These are phyloP conservation scores for Corythoichthys intestinalis DNA, from an alignment of 2,113 vertebrate species.

Conservation along the genomic window DNA sequence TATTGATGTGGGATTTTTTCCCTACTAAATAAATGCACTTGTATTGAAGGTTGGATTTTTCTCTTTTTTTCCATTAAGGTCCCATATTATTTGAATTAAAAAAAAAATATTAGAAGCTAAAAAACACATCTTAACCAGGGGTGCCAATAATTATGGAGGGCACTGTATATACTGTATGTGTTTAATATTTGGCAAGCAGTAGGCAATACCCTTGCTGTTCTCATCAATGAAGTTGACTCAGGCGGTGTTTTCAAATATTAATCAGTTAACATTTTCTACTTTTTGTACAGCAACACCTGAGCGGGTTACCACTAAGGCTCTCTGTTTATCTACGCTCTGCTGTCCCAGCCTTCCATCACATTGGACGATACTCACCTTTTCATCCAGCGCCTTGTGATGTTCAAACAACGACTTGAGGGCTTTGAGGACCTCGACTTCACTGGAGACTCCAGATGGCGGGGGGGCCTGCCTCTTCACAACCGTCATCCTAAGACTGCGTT, in stretches of 20 bases:
- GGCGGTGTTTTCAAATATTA: background rate
- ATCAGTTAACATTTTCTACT: background rate
- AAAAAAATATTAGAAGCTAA: too few species aligned
- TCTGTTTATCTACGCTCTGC: background rate
- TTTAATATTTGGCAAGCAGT: background rate
- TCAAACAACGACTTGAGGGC: constrained; percentile 95
- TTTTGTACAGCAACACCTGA: background rate
- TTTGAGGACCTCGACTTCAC: constrained; percentile 96
- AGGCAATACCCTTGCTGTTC: background rate
- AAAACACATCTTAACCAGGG: too few species aligned
- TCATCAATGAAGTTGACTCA: background rate
- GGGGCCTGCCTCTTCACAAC: constrained; percentile 96
- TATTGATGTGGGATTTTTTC: too few species aligned
- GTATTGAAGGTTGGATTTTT: too few species aligned
- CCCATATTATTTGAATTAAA: too few species aligned
- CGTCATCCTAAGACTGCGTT: constrained; percentile 92
- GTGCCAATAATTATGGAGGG: too few species aligned
- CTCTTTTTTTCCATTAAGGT: too few species aligned
- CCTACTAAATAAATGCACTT: too few species aligned
- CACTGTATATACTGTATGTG: background rate
- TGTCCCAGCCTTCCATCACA: background rate
- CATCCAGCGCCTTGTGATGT: constrained; percentile 95
- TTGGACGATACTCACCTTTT: constrained; percentile 79
- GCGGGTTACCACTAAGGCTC: background rate
- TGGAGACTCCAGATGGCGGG: constrained; percentile 91